These are phyloP conservation scores for Halictus rubicundus DNA, from an alignment of 1,140 invertebrate species.

Conservation along the genomic window DNA sequence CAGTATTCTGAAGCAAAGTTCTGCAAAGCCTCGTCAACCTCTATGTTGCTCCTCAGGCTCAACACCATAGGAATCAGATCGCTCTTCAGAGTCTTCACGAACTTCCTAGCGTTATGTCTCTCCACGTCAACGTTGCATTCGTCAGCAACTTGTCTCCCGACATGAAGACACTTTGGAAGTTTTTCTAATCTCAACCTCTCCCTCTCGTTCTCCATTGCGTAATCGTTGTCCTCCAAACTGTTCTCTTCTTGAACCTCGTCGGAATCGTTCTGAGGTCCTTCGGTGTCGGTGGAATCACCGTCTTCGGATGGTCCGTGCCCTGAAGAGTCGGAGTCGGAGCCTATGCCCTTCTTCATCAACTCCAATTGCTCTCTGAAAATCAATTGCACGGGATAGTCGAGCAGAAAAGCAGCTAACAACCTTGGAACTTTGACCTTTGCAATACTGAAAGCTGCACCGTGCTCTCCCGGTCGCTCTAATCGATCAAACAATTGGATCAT, in stretches of 20 bases:
- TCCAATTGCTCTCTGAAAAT: constrained; percentile 77
- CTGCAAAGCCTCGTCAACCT: constrained; percentile 94
- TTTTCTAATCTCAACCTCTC: constrained; percentile 82
- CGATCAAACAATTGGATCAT: too few species aligned
- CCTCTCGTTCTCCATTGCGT: constrained; percentile 79
- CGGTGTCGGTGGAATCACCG: constrained; percentile 82
- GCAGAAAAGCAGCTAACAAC: too few species aligned
- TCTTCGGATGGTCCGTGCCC: constrained; percentile 80
- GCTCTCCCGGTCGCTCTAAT: too few species aligned
- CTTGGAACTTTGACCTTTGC: too few species aligned
- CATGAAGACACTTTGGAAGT: constrained; percentile 84
- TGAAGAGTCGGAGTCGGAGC: constrained; percentile 83
- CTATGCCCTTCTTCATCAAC: constrained; percentile 81
- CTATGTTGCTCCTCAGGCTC: constrained; percentile 87
- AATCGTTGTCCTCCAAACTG: constrained; percentile 76
- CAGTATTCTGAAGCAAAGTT: constrained; percentile 95
- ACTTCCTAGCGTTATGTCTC: constrained; percentile 89
- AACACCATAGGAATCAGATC: constrained; percentile 87
- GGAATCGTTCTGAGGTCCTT: constrained; percentile 85
- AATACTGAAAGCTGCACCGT: too few species aligned
- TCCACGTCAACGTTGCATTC: constrained; percentile 89
- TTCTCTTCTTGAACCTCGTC: constrained; percentile 81
- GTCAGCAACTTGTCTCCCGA: constrained; percentile 81
- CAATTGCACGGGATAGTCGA: too few species aligned
- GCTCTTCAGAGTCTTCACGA: constrained; percentile 86